Evolutionary conservation across 2,888 invertebrate species (phyloP), one percentile per base, ranked within the genome.

Genomic region (Eudemis profundana): DNA sequence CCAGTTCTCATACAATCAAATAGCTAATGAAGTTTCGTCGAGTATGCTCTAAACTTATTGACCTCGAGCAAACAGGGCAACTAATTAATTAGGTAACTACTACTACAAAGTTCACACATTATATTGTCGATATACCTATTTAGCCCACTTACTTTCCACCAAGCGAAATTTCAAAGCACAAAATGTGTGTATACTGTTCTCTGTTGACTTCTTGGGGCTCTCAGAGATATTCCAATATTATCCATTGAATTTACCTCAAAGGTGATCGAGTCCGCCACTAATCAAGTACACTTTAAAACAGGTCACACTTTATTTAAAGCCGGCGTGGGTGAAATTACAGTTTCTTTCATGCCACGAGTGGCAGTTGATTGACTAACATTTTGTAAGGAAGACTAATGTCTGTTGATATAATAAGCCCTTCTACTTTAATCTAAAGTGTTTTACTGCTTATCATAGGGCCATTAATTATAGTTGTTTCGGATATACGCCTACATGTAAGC

Each of bases 381-480:
- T 74, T 75, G 74, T 78, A 77, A 74, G 72, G 73, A 76, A 81
- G 71, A 77, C 70, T 72, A 74, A 75, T 75, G 75, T 76, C 74
- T 79, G 76, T 79, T 72, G 77, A 77, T 81, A 80, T 77, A 78
- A 78, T 75, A 77, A 80, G 77, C 83, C 81, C 83, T 86, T 83
- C 82, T 79, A 85, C 79, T 85, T 82, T 85, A 86, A 90, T 88
- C 86, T 87, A 78, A 89, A 90, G 87, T 87, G 87, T 87, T 88
- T 87, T 84, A 78, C 87, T 77, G 81, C 78, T 87, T 89, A 89
- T 90, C 89, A 84, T 70, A 76, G 68, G 70, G 68, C 85, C 84
- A 89, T 90, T 90, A 87, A 90, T 91, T 90, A 88, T 76, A 77
- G 74, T 74, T 74, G 79, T 78, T 77, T 78, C 73, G 74, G 79